A percentile compares a stretch with the other conserved stretches of the same genome.
Conservation (phyloP, 1,140 invertebrate species). For the Drosophila suzukii region DNA sequence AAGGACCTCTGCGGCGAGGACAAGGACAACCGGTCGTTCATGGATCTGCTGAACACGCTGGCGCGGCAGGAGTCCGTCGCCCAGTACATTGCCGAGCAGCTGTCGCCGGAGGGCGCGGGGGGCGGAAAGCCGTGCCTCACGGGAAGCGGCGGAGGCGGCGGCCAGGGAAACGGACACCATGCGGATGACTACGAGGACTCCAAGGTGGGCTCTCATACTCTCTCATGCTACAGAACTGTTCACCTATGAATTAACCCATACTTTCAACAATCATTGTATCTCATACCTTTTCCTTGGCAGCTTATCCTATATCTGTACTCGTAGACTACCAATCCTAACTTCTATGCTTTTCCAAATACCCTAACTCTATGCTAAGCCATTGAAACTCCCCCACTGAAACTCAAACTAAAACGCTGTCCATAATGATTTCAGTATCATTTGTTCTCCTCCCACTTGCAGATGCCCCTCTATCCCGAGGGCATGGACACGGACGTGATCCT, state of each 20-base stretch:
- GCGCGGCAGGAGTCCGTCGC: slow-evolving; percentile 75
- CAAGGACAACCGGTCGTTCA: slow-evolving; percentile 72
- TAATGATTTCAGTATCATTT: slow-evolving; percentile 6
- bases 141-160: slow-evolving; percentile 15
- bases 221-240: too few relatives aligned
- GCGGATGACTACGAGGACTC: slow-evolving; percentile 75
- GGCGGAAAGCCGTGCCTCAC: slow-evolving; percentile 18
- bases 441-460: slow-evolving; percentile 23
- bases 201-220: slow-evolving; percentile 55
- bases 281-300: too few relatives aligned
- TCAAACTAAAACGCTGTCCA: not conserved
- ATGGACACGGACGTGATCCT: slow-evolving; percentile 80
- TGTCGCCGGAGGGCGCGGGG: slow-evolving; percentile 69
- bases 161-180: slow-evolving; percentile 44
- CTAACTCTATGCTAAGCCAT: not conserved
- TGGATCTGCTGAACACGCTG: slow-evolving; percentile 79
- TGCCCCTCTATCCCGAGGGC: slow-evolving; percentile 59
- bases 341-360: too few relatives aligned
- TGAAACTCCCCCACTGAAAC: not conserved
- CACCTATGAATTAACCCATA: too few relatives aligned
- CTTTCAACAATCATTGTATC: too few relatives aligned
- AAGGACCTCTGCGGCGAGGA: slow-evolving; percentile 82
- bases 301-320: too few relatives aligned
- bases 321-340: too few relatives aligned
- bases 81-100: slow-evolving; percentile 77